Evolutionary conservation across 2,888 invertebrate genomes (phyloP), one percentile per base, ranked within the genome.

Genomic region (Monopis laevigella): DNA sequence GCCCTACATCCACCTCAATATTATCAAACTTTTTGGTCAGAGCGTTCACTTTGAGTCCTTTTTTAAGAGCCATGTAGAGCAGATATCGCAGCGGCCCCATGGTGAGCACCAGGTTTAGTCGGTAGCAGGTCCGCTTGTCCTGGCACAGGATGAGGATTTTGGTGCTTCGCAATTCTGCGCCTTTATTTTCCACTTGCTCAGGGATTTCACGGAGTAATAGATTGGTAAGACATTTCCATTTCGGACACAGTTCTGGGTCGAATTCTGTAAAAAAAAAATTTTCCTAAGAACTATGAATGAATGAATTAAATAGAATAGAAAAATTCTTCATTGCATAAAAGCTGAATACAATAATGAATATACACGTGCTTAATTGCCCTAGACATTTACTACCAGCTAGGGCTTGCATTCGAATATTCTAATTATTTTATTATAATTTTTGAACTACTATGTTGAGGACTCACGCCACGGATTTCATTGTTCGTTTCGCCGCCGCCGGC

Each of bases 211-310:
- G 71, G 48, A 85, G 75, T 32, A 98, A 67, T 44, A 96, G 85
- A 65, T 96, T 95, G 45, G 82, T 84, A 2, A 98, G 73, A 7
- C 88, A 87, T 53, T 86, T 83, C 97, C 97, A 98, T 72, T 98
- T 98, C 4, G 96, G 93, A 62, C 90, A 90, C 27, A 86, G 82
- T 73, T 97, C 96, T 8, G 91, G 92, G 51, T 86, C 85, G 45
- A 92, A 84, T 71, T 90, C 92, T 91, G 51, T 30, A 70, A 62
- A 21, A 5, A n/a, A n/a, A n/a, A n/a, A n/a, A n/a, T n/a, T n/a
- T n/a, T n/a, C n/a, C n/a, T n/a, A n/a, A n/a, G n/a, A n/a, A n/a
- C n/a, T n/a, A n/a, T n/a, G n/a, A n/a, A n/a, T n/a, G n/a, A n/a
- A n/a, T n/a, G n/a, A n/a, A n/a, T n/a, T n/a, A n/a, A n/a, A n/a